Evolutionary conservation across 2,797 vertebrate genomes (phyloP).

Genomic region (Typhlichthys subterraneus): DNA sequence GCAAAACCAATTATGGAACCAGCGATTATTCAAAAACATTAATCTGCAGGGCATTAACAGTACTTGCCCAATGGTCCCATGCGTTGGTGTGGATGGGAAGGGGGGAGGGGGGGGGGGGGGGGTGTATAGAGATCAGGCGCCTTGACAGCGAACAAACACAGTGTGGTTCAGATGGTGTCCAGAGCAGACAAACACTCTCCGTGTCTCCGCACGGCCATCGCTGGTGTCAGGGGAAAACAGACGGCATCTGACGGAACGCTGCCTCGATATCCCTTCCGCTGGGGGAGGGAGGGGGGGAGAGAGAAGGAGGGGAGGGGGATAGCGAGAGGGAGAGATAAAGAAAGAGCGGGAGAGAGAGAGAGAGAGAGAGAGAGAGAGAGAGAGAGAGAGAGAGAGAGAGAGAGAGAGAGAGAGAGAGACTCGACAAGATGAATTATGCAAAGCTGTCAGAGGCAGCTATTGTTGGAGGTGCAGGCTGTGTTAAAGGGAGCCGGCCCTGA

Average conservation of each 20-base stretch:
- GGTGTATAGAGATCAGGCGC: conserved; percentile 44
- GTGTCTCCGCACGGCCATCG: conserved; percentile 62
- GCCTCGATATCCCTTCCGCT: conserved; percentile 56
- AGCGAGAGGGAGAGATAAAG: conserved; percentile 29
- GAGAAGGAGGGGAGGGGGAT: not conserved
- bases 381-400: conserved; percentile 15
- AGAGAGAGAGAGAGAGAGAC: no score
- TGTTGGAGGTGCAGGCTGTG: conserved; percentile 74
- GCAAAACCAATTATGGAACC: not conserved
- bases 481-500: conserved; percentile 70
- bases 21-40: not conserved
- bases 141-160: conserved; percentile 55
- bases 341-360: conserved; percentile 24
- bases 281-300: not conserved
- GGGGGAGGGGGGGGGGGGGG: not conserved
- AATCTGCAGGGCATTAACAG: not conserved
- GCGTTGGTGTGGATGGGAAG: no score
- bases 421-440: conserved; percentile 89
- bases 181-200: conserved; percentile 73
- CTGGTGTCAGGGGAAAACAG: conserved; percentile 70
- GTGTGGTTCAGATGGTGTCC: conserved; percentile 68
- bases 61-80: not conserved
- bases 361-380: conserved; percentile 50
- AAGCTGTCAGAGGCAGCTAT: conserved; percentile 84
- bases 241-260: conserved; percentile 73